Percentiles rank a stretch among this genome's conserved stretches.
Evolutionary conservation across 2,113 vertebrate species (phyloP).

Genomic region (Australoheros scitulus): DNA sequence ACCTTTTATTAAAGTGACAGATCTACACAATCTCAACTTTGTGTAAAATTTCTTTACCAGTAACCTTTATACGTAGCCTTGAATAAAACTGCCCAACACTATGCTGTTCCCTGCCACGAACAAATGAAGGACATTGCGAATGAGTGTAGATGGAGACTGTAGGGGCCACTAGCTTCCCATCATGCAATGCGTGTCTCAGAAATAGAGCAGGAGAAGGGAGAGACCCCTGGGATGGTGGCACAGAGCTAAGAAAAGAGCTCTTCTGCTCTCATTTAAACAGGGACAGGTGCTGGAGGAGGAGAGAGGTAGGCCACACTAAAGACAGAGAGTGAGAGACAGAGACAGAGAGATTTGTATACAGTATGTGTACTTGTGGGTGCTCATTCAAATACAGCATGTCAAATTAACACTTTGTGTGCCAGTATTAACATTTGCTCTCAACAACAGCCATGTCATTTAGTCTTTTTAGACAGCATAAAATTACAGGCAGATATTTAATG

Average conservation of each 20-base stretch:
- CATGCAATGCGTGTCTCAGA: conserved; percentile 74
- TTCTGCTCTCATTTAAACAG: conserved; percentile 82
- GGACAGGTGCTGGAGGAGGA: conserved; percentile 75
- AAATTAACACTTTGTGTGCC: conserved; percentile 24
- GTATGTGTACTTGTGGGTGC: neutral
- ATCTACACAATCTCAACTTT: neutral
- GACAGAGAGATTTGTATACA: neutral
- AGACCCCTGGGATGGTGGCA: conserved; percentile 75
- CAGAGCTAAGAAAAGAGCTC: conserved; percentile 83
- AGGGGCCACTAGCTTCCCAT: conserved; percentile 71
- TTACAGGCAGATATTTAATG: conserved; percentile 22
- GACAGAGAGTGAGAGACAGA: conserved; percentile 5
- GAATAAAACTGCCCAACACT: neutral
- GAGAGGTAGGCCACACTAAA: conserved; percentile 60
- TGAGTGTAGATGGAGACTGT: conserved; percentile 34
- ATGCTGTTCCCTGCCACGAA: neutral
- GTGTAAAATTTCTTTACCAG: neutral
- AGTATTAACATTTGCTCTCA: neutral
- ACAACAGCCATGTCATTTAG: conserved; percentile 9
- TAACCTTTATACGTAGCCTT: neutral
- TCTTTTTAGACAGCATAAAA: conserved; percentile 15
- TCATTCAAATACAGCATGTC: conserved; percentile 28
- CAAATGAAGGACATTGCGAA: conserved; percentile 60
- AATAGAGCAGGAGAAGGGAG: conserved; percentile 79
- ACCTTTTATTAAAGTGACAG: conserved; percentile 1